A percentile compares a stretch with the other conserved stretches of the same genome.
phyloP scores from a whole-genome alignment of 2,113 vertebrate species.

The Fukomys damarensis region DNA sequence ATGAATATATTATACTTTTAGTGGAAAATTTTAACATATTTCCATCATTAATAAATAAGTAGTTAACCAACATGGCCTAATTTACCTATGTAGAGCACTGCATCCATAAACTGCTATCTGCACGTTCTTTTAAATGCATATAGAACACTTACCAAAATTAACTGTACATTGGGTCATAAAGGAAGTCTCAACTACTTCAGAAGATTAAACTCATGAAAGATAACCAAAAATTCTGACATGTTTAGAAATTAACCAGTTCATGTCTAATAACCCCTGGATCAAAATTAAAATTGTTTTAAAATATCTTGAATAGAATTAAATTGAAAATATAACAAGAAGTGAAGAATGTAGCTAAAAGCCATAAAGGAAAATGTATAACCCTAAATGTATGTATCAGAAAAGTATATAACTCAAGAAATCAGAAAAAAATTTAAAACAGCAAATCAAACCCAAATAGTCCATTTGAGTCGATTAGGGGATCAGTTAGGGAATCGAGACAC shows the following conservation, averaged over 20 bases:
- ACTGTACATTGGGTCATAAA: neutral
- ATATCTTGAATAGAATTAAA: constrained; percentile 38
- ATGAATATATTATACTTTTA: constrained; percentile 20
- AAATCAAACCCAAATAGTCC: neutral
- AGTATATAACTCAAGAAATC: neutral
- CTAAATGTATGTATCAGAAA: neutral
- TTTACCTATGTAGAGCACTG: neutral
- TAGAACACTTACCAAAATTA: constrained; percentile 35
- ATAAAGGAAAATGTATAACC: neutral
- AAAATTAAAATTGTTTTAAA: constrained; percentile 39
- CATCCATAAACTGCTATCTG: neutral
- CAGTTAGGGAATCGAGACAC: neutral
- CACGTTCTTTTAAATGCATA: neutral
- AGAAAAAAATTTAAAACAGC: constrained; percentile 1
- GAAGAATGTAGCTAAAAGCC: neutral
- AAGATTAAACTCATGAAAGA: constrained; percentile 48
- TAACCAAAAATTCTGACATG: neutral
- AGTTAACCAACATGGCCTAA: neutral
- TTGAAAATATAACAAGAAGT: neutral
- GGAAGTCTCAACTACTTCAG: constrained; percentile 15
- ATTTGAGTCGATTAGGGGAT: neutral
- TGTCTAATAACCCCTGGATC: neutral
- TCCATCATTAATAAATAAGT: neutral
- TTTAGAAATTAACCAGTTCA: constrained; percentile 49
- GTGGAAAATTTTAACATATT: neutral